Evolutionary conservation across 2,113 vertebrate species (phyloP).

Genomic region (Alces alces): DNA sequence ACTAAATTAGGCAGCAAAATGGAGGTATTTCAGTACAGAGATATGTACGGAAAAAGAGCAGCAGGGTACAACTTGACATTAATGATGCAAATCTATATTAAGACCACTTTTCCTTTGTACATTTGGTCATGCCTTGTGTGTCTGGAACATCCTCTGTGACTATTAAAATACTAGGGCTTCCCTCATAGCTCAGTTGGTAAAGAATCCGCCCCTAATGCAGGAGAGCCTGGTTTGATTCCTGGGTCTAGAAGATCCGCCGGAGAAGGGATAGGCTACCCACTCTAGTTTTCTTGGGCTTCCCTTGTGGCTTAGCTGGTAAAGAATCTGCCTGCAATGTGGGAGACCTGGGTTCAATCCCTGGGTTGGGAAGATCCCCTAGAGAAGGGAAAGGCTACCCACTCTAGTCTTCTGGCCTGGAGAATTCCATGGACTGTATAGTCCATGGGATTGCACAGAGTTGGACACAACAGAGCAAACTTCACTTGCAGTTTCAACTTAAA

Average conservation of each 20-base stretch:
- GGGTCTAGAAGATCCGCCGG: not conserved
- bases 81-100: not conserved
- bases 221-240: not conserved
- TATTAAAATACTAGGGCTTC: not conserved
- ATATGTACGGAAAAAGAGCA: not conserved
- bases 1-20: not conserved
- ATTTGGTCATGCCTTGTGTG: not conserved
- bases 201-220: not conserved
- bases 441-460: not conserved
- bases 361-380: not conserved
- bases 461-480: not conserved
- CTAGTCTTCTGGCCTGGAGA: not conserved
- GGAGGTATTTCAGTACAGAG: not conserved
- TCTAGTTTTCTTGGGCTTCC: not conserved
- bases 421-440: not conserved
- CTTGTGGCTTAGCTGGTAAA: not conserved
- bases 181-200: not conserved
- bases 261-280: not conserved
- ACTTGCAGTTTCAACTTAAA: not conserved
- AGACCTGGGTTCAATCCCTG: not conserved
- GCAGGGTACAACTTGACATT: not conserved
- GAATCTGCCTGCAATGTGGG: not conserved
- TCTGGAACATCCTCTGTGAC: not conserved
- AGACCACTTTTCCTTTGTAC: not conserved
- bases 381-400: not conserved